A percentile compares a stretch with the other conserved stretches of the same genome.
These are phyloP conservation scores for Hylomyscus alleni DNA, from an alignment of 2,797 vertebrate genomes.

Conservation along the genomic window DNA sequence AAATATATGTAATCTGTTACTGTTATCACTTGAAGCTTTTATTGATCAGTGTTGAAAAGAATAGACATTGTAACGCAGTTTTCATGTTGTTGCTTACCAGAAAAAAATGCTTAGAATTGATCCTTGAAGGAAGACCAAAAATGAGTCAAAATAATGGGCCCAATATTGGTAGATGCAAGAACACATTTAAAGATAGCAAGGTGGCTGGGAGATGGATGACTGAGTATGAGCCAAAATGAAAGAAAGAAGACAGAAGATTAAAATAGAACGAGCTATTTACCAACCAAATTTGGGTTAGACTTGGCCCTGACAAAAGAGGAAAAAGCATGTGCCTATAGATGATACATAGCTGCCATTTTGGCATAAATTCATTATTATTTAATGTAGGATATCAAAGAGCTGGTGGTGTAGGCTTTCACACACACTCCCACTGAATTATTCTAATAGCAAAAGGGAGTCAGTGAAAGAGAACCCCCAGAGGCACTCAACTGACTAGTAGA, in stretches of 20 bases:
- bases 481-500: constrained; percentile 25
- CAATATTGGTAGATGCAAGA: not conserved
- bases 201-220: not conserved
- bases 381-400: constrained; percentile 65
- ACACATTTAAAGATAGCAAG: not conserved
- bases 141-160: not conserved
- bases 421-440: constrained; percentile 69
- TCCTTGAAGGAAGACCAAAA: not conserved
- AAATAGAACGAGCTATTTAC: not conserved
- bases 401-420: not conserved
- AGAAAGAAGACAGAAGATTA: not conserved
- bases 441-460: constrained; percentile 51
- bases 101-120: not conserved
- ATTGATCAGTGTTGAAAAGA: not conserved
- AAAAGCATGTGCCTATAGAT: not conserved
- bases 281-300: not conserved
- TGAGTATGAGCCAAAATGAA: not conserved
- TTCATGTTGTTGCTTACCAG: not conserved
- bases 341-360: constrained; percentile 58
- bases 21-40: not conserved
- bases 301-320: not conserved
- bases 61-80: not conserved
- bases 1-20: not conserved
- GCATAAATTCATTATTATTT: constrained; percentile 73
- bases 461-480: constrained; percentile 33